Base-by-base conservation (phyloP, 2,113 vertebrate genomes). In the Eonycteris spelaea region DNA sequence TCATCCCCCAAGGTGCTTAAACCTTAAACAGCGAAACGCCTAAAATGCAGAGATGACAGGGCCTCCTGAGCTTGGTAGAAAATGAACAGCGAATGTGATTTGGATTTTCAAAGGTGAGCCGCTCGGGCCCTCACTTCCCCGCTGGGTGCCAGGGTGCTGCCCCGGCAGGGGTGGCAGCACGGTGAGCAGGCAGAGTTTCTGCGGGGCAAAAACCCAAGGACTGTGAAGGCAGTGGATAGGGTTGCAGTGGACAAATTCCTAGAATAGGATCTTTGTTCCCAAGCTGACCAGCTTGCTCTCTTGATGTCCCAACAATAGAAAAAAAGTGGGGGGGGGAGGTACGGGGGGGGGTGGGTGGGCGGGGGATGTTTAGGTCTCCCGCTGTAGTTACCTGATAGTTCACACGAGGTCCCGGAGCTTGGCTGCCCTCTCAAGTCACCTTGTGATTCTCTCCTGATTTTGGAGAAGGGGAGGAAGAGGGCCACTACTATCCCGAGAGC, bases 231-330 rank as follows among this genome's bases (percentile, higher is more conserved):
- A 75, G 94, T 73, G 63, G 96, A 28, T 43, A 93, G 92, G 77
- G 94, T 93, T 98, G 96, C 97, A 89, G 84, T 96, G 96, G 97
- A 79, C 97, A 94, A 87, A 77, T 98, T 98, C 98, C 97, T 98
- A 85, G 97, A 98, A 96, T 57, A 92, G 97, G 90, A 98, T 97
- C 92, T 88, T 86, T 96, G 90, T 94, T 98, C 95, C 94, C 96
- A 94, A 84, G 95, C 90, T 97, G 85, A 97, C 90, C 97, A 97
- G 92, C 95, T 97, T 55, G 45, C 90, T 96, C 94, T 95, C 98
- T 97, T 92, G 95, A 98, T 96, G 94, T 96, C 93, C 86, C 93
- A 90, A 90, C 96, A 97, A 97, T 96, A 96, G 93, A 55, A 63
- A 78, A 92, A n/a, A 85, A 21, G 10, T 35, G n/a, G 48, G 35